Evolutionary conservation across 2,113 vertebrate genomes (phyloP).

Genomic region (Stictonetta naevosa): DNA sequence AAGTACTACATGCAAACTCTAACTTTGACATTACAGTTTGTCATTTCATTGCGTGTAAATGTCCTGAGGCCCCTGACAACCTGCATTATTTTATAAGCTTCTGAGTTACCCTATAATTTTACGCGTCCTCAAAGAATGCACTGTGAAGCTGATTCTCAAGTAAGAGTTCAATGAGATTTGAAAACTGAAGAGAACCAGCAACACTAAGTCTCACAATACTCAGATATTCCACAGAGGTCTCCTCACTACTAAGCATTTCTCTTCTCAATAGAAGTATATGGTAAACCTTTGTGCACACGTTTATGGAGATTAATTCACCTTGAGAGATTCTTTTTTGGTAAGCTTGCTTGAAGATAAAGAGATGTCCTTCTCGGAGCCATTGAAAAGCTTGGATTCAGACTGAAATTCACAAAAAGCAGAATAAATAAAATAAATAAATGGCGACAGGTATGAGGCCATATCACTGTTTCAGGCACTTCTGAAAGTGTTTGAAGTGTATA

Average conservation of each 20-base stretch:
- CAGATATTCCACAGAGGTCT: background rate
- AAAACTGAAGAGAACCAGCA: background rate
- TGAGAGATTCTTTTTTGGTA: slow-evolving; percentile 99
- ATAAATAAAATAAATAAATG: slow-evolving; percentile 26
- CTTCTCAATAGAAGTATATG: background rate
- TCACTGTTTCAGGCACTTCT: background rate
- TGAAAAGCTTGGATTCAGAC: slow-evolving; percentile 98
- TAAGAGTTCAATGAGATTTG: background rate
- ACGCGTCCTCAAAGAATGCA: background rate
- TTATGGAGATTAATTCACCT: slow-evolving; percentile 79
- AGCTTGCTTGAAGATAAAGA: slow-evolving; percentile 91
- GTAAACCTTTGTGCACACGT: background rate
- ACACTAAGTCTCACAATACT: background rate
- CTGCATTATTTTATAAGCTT: background rate
- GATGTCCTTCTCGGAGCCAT: slow-evolving; percentile 97
- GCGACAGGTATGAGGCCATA: background rate
- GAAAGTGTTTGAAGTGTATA: background rate
- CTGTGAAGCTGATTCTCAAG: background rate
- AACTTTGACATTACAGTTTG: background rate
- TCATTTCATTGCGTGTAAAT: background rate
- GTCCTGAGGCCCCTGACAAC: background rate
- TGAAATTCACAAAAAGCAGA: slow-evolving; percentile 71
- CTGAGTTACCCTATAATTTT: background rate
- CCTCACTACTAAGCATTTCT: background rate
- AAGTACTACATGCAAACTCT: background rate